These are phyloP conservation scores for Geotrupes spiniger DNA, from an alignment of 2,888 invertebrate species.

Conservation along the genomic window DNA sequence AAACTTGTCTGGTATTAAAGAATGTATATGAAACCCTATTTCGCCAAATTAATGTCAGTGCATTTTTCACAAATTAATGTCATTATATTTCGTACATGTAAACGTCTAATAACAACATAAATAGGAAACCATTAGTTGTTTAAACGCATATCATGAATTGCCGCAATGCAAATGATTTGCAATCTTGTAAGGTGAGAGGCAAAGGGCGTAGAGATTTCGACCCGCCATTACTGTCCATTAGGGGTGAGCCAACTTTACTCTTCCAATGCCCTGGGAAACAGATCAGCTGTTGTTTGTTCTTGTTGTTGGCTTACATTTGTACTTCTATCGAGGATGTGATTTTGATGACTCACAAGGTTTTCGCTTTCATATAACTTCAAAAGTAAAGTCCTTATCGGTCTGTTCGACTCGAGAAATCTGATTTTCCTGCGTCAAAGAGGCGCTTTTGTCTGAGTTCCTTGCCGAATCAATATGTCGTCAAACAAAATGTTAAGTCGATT, in stretches of 20 bases:
- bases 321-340: conserved; percentile 12
- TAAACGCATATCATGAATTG: conserved; percentile 14
- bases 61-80: too few relatives aligned
- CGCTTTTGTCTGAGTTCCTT: too few relatives aligned
- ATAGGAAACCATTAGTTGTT: conserved; percentile 13
- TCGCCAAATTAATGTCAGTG: too few relatives aligned
- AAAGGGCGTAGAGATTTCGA: conserved; percentile 14
- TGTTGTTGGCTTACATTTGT: conserved; percentile 15
- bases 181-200: conserved; percentile 17
- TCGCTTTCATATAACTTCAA: conserved; percentile 2
- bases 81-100: conserved; percentile 9
- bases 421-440: too few relatives aligned
- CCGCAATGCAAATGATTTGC: conserved; percentile 18
- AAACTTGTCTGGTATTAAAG: too few relatives aligned
- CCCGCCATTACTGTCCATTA: conserved; percentile 22
- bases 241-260: conserved; percentile 16
- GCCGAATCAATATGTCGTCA: too few relatives aligned
- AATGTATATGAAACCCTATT: too few relatives aligned
- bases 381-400: background rate
- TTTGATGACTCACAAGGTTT: conserved; percentile 10
- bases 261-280: conserved; percentile 22
- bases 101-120: conserved; percentile 23
- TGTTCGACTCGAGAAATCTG: background rate
- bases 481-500: too few relatives aligned
- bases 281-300: conserved; percentile 19